phyloP scores from a whole-genome alignment of 2,113 vertebrate genomes.

The Pteronura brasiliensis region DNA sequence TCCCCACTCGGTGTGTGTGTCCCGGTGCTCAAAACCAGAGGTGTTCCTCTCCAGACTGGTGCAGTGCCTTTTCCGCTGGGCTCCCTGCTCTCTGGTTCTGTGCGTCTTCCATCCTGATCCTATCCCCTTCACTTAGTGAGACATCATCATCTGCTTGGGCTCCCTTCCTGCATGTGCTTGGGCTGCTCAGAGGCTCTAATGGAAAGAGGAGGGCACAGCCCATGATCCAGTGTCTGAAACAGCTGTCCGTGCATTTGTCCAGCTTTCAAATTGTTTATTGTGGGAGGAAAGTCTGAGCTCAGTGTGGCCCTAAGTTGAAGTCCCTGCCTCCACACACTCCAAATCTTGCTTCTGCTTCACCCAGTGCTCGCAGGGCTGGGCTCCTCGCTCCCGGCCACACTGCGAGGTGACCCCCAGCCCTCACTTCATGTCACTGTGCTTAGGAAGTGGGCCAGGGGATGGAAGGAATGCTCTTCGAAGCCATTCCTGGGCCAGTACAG shows the following conservation, averaged over 20 bases:
- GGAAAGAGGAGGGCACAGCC: not conserved
- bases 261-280: not conserved
- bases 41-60: not conserved
- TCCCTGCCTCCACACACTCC: not conserved
- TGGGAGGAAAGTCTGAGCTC: not conserved
- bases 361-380: not conserved
- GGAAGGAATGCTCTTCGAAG: not conserved
- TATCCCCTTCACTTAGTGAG: not conserved
- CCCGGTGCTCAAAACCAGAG: not conserved
- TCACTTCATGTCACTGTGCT: not conserved
- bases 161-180: not conserved
- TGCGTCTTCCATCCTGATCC: not conserved
- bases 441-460: not conserved
- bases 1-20: not conserved
- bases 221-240: not conserved
- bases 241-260: not conserved
- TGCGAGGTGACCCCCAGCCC: not conserved
- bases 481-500: not conserved
- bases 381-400: not conserved
- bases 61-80: not conserved
- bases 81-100: not conserved
- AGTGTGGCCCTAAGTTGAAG: not conserved
- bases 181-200: not conserved
- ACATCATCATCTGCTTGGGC: not conserved
- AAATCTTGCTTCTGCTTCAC: not conserved